These are phyloP conservation scores for Cancer borealis DNA, from an alignment of 2,888 invertebrate genomes.

Conservation along the genomic window DNA sequence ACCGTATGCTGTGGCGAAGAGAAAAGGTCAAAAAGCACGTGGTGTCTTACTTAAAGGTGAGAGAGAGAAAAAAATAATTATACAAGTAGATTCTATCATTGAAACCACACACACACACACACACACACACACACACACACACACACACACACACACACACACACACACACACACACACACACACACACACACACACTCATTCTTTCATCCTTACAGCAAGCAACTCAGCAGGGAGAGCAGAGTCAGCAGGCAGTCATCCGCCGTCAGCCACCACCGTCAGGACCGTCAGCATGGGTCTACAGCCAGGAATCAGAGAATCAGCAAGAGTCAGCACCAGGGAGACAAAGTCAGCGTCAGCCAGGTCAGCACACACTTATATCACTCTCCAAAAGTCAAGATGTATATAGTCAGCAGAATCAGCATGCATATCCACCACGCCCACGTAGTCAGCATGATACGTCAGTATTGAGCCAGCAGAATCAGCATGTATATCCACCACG, in stretches of 20 bases:
- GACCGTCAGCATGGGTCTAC: neutral
- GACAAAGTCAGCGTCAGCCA: neutral
- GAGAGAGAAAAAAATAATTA: neutral
- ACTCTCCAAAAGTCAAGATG: neutral
- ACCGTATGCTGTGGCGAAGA: constrained; percentile 48
- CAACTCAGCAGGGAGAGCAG: neutral
- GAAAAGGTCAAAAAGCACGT: constrained; percentile 35
- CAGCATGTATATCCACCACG: neutral
- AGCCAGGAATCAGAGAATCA: neutral
- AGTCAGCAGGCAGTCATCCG: neutral
- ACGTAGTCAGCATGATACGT: neutral
- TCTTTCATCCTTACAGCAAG: neutral
- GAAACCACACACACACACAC: neutral
- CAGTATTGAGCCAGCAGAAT: neutral
- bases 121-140: neutral
- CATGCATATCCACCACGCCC: neutral
- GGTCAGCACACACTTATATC: neutral
- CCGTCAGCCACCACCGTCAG: neutral
- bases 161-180: neutral
- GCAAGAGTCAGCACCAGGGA: neutral
- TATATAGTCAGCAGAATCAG: constrained; percentile 6
- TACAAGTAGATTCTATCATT: neutral
- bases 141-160: neutral
- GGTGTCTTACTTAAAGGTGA: constrained; percentile 34
- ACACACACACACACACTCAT: neutral